phyloP scores from a whole-genome alignment of 1,140 invertebrate genomes.

The Cherax destructor region DNA sequence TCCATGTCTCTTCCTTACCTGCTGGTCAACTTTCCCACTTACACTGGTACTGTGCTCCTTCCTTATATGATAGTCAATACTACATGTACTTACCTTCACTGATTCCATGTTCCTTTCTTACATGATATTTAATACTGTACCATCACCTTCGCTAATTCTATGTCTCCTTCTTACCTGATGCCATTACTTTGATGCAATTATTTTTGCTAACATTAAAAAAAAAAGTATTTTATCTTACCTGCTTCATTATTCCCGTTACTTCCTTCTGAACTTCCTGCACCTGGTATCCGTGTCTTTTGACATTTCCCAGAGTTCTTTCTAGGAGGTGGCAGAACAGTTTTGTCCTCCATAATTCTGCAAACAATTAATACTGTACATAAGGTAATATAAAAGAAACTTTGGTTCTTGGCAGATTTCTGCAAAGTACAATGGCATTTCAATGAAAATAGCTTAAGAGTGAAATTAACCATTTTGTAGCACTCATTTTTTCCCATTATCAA shows the following conservation, averaged over 20 bases:
- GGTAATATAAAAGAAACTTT: not conserved
- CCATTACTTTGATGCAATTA: not conserved
- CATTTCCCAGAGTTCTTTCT: conserved; percentile 18
- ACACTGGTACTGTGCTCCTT: too few relatives aligned
- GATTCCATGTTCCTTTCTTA: too few relatives aligned
- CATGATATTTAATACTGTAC: too few relatives aligned
- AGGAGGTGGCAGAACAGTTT: conserved; percentile 1
- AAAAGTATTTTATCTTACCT: not conserved
- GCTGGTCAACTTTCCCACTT: too few relatives aligned
- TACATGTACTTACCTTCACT: too few relatives aligned
- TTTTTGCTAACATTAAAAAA: too few relatives aligned
- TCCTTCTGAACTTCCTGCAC: not conserved
- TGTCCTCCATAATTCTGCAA: conserved; percentile 22
- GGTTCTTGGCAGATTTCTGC: not conserved
- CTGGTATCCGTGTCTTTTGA: not conserved
- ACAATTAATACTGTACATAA: too few relatives aligned
- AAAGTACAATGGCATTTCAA: not conserved
- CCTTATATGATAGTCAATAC: too few relatives aligned
- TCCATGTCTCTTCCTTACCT: too few relatives aligned
- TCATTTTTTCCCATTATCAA: not conserved
- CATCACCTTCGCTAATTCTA: too few relatives aligned
- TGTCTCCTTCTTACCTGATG: not conserved
- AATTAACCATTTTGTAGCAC: not conserved
- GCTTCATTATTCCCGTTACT: not conserved
- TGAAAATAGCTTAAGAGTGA: not conserved